Evolutionary conservation across 2,797 vertebrate genomes (phyloP).

Genomic region (Rhynchotus rufescens): DNA sequence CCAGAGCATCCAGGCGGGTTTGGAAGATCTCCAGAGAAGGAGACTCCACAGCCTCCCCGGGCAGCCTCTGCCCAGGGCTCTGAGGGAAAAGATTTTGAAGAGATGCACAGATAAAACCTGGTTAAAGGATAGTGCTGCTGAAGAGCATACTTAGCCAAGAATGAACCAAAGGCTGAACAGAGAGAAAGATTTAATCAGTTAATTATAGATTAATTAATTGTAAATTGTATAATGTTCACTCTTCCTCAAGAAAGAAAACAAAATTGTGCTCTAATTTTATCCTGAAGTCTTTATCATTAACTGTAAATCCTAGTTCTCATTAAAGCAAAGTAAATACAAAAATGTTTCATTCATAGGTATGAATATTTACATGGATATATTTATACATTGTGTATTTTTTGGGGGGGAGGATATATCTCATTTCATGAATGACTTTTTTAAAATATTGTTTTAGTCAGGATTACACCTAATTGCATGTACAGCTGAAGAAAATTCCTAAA

Average conservation of each 20-base stretch:
- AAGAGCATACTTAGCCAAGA: background rate
- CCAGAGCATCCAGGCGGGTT: no score
- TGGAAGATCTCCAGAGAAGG: no score
- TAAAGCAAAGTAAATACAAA: background rate
- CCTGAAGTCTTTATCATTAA: background rate
- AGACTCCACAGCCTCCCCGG: no score
- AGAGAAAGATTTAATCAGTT: background rate
- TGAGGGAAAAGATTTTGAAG: background rate
- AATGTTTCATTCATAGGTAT: background rate
- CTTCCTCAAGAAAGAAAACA: background rate
- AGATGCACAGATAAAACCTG: background rate
- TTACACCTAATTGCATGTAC: background rate
- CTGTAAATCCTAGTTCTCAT: background rate
- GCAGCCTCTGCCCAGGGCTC: no score
- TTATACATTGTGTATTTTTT: background rate
- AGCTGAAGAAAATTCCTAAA: background rate
- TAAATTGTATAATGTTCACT: background rate
- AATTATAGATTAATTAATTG: background rate
- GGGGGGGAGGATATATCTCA: background rate
- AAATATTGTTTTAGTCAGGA: background rate
- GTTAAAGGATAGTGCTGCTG: background rate
- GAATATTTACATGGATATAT: background rate
- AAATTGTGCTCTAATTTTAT: background rate
- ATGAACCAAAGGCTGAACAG: background rate
- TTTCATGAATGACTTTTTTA: background rate